Base-by-base conservation (phyloP, 2,888 invertebrate genomes). In the Drosophila conformis region DNA sequence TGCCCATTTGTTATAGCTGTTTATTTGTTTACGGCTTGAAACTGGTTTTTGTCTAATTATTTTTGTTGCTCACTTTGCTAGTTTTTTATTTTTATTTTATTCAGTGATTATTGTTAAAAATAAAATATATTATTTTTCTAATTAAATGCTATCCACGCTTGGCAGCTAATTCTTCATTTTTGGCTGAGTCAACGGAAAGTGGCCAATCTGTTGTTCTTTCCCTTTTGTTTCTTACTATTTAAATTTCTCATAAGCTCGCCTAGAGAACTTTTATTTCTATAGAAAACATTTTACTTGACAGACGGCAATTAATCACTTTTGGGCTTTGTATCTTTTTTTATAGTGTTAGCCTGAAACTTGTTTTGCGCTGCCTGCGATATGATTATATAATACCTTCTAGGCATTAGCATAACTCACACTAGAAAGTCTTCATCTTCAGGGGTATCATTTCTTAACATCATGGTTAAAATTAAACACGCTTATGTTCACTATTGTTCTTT, bases 1-100 rank as follows among this genome's bases (percentile, higher is more conserved):
- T 77, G 75, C 61, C 71, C 71, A 85, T 78, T 81, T 73, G 67
- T 59, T 70, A 66, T 69, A 73, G 72, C 68, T 75, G 73, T 73
- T 73, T 83, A 78, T 85, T 82, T 84, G 81, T 80, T 80, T 77
- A 80, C 80, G 81, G 72, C 78, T 65, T 63, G 65, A 88, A 87
- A 87, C 89, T 73, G 83, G 85, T 86, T 86, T 79, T 84, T 86
- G 74, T 83, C 83, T 85, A 87, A 84, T 84, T 87, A 86, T 84
- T 89, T 82, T 73, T 78, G 71, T 70, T 77, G 67, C 65, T 63
- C 62, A 77, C 62, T 78, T 74, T 61, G 78, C 78, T 78, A 78
- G 66, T 18, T 60, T 66, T 75, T 67, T 68, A 63, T 70, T 29
- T 63, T 68, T 58, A 73, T 73, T 64, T 66, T 48, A 65, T 72